Conservation (phyloP, 2,113 vertebrate species). For the Pongo pygmaeus region DNA sequence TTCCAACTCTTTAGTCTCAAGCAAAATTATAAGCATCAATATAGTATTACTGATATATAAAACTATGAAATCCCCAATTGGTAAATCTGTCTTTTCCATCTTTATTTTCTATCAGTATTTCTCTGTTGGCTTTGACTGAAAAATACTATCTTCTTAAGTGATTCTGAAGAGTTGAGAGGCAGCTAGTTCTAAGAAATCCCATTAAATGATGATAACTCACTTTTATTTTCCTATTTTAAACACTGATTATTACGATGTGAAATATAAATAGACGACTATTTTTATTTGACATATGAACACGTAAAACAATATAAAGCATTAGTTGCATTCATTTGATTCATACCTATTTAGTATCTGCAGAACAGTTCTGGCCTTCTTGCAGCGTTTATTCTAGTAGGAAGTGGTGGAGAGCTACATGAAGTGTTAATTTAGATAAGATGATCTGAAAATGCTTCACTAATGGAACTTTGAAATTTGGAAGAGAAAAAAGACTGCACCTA, state of each 20-base stretch:
- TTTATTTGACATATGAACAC: neutral
- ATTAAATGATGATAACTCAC: neutral
- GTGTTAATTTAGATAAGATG: neutral
- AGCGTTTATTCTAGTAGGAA: neutral
- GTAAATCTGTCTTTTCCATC: neutral
- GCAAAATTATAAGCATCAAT: neutral
- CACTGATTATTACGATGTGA: neutral
- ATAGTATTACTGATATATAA: neutral
- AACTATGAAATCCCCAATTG: neutral
- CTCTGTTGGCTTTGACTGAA: neutral
- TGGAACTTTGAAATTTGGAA: neutral
- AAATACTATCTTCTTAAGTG: neutral
- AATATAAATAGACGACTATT: neutral
- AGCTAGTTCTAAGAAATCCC: neutral
- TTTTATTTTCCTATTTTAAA: conserved; percentile 2
- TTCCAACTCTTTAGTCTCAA: neutral
- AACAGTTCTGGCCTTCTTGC: neutral
- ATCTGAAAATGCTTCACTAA: neutral
- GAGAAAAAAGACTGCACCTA: neutral
- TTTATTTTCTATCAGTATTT: neutral
- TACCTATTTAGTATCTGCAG: neutral
- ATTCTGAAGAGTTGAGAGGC: neutral
- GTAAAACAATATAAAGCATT: neutral
- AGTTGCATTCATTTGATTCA: neutral
- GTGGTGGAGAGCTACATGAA: neutral